Base-by-base conservation (phyloP, 2,113 vertebrate genomes). In the Atractosteus spatula region DNA sequence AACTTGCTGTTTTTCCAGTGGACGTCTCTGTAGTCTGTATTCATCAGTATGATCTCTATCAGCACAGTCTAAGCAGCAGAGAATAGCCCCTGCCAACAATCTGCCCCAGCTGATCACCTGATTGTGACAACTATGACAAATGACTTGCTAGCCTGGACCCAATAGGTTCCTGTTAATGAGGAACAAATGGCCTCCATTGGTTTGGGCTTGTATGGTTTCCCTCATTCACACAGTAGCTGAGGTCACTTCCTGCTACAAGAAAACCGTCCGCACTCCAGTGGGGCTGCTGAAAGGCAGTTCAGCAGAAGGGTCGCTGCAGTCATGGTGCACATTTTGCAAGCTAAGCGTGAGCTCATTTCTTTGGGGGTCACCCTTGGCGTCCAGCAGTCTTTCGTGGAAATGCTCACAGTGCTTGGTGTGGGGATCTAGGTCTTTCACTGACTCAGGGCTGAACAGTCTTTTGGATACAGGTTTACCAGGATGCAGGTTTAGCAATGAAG, bases 121-220 rank as follows among this genome's bases (percentile, higher is more conserved):
- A 85, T 91, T 83, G 86, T 86, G 86, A 86, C 89, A 89, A 89
- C 89, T 82, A 87, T 89, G 89, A 91, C 88, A 88, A 89, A 94
- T 85, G 84, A 84, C 82, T 84, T 83, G 89, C 72, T 75, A 69
- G 90, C 87, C 88, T 44, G 59, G 7, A 44, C 55, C 13, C 72
- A 86, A 86, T 2, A 85, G 87, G 84, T 7, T 55, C 73, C 74
- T 12, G 3, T 85, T 90, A 91, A 88, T 63, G 47, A 83, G 83
- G 79, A 83, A 83, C 88, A 87, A 89, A 90, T 87, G 87, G 47
- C 13, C 77, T 79, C 78, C 67, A 8, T 73, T 65, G 76, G 64
- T 66, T 66, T 62, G 70, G 47, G 71, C 56, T 74, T 66, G 70
- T 68, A 82, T 80, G 72, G 42, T 4, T 61, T 79, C 77, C 57